These are phyloP conservation scores for Pteria penguin DNA, from an alignment of 2,888 invertebrate species.

Conservation along the genomic window DNA sequence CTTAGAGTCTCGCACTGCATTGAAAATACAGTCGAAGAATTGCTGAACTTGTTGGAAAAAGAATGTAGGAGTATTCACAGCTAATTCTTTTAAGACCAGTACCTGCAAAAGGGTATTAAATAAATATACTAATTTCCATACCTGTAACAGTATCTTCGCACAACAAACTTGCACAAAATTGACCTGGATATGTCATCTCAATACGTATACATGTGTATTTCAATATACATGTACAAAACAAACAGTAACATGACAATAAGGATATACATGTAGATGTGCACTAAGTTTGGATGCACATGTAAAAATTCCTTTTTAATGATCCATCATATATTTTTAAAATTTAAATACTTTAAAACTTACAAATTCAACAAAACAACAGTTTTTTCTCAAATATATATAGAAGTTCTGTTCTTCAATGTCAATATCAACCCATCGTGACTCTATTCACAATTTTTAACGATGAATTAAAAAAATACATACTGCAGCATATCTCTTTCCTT, in stretches of 20 bases:
- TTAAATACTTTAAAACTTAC: too few species aligned
- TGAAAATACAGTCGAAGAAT: constrained; percentile 93
- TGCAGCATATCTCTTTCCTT: constrained; percentile 94
- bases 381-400: not conserved
- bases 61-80: constrained; percentile 96
- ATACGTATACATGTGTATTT: not conserved
- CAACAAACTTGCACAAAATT: too few species aligned
- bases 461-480: constrained; percentile 81
- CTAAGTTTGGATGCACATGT: not conserved
- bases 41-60: constrained; percentile 85
- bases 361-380: not conserved
- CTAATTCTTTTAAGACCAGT: constrained; percentile 93
- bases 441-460: too few species aligned
- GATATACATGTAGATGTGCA: not conserved
- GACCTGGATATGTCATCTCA: too few species aligned
- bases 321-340: too few species aligned
- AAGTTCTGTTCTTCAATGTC: not conserved
- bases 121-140: too few species aligned
- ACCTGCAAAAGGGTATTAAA: too few species aligned
- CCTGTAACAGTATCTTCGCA: too few species aligned
- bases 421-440: not conserved
- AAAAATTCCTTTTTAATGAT: not conserved
- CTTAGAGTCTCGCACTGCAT: constrained; percentile 94
- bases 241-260: not conserved
- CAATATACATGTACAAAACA: not conserved